A percentile compares a stretch with the other conserved stretches of the same genome.
Conservation (phyloP, 1,140 invertebrate species). For the Pygmarrhopalites habei region DNA sequence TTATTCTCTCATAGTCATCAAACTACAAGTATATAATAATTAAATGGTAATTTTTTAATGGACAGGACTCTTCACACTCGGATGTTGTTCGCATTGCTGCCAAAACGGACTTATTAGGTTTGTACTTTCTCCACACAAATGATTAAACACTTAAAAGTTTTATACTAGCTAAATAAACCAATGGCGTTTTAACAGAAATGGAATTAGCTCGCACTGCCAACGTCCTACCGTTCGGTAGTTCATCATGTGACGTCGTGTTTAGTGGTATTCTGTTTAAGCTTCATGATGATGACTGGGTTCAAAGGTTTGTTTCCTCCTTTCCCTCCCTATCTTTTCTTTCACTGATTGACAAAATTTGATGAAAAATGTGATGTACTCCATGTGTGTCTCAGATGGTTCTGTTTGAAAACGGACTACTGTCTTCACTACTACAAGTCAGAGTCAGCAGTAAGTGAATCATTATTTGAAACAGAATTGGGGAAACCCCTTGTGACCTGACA, state of each 20-base stretch:
- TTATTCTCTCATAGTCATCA: too few species aligned
- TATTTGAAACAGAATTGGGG: conserved; percentile 23
- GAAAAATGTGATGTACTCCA: too few species aligned
- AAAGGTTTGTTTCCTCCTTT: conserved; percentile 15
- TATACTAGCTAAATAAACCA: too few species aligned
- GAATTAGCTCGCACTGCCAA: conserved; percentile 81
- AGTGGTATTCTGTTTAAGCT: conserved; percentile 22
- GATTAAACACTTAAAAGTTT: too few species aligned
- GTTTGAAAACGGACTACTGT: conserved; percentile 81
- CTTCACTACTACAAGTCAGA: conserved; percentile 92
- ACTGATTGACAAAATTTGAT: too few species aligned
- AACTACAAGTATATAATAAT: too few species aligned
- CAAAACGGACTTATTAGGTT: conserved; percentile 72
- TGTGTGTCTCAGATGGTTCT: conserved; percentile 68
- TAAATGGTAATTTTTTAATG: too few species aligned
- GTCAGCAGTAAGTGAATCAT: too few species aligned
- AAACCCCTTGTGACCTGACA: too few species aligned
- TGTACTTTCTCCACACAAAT: too few species aligned
- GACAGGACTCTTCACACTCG: conserved; percentile 58
- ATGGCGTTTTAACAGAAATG: too few species aligned
- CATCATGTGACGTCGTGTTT: conserved; percentile 36
- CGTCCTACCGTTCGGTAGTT: conserved; percentile 44
- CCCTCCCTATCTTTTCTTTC: too few species aligned
- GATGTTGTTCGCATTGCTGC: conserved; percentile 92
- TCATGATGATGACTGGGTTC: conserved; percentile 52